A percentile compares a stretch with the other conserved stretches of the same genome.
phyloP scores from a whole-genome alignment of 2,797 vertebrate genomes.

The Anomalospiza imberbis region DNA sequence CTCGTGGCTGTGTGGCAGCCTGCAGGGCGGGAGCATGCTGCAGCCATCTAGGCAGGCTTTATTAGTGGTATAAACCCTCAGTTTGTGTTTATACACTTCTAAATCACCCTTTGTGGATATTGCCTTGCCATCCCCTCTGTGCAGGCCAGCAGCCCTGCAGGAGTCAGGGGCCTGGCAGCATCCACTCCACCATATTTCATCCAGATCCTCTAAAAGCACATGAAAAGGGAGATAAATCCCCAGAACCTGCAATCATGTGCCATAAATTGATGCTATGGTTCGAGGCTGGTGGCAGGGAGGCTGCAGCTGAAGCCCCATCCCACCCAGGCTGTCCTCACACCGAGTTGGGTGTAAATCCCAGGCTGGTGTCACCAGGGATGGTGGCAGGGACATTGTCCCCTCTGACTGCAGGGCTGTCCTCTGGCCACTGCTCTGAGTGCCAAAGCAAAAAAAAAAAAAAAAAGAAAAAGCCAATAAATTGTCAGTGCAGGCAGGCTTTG shows the following conservation, averaged over 20 bases:
- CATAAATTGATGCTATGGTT: not conserved
- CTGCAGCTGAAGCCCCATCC: not conserved
- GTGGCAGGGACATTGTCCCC: not conserved
- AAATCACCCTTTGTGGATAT: not conserved
- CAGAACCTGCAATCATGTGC: not conserved
- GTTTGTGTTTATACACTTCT: not conserved
- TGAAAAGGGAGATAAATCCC: not conserved
- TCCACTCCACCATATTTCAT: not conserved
- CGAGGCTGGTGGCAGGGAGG: not conserved
- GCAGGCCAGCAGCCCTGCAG: not conserved
- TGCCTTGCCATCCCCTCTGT: not conserved
- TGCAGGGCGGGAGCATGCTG: not conserved
- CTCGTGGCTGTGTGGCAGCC: not conserved
- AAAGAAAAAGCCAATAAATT: not conserved
- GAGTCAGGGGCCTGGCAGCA: not conserved
- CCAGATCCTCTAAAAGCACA: not conserved
- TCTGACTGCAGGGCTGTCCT: not conserved
- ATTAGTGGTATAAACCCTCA: not conserved
- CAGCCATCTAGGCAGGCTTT: not conserved
- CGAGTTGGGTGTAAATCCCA: not conserved
- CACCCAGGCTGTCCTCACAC: not conserved
- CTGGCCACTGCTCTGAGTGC: not conserved
- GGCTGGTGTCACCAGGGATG: not conserved
- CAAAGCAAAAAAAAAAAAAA: not conserved
- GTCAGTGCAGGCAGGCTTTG: not conserved